phyloP scores from a whole-genome alignment of 2,888 invertebrate genomes.

The Drosophila birchii region DNA sequence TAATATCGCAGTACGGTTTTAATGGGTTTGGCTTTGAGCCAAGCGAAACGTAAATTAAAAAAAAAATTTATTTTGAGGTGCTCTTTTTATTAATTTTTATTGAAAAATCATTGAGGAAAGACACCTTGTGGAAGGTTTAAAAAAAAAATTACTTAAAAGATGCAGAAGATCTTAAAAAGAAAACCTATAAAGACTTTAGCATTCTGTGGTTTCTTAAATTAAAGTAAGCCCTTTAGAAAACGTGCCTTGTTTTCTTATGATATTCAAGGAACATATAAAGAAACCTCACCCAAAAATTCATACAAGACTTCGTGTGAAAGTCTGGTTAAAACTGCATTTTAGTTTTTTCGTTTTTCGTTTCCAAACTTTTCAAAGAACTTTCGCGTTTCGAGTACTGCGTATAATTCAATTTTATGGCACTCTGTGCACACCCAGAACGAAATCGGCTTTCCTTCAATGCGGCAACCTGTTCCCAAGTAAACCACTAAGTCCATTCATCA shows the following conservation, averaged over 20 bases:
- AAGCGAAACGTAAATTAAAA: slow-evolving; percentile 8
- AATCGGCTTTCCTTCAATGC: slow-evolving; percentile 23
- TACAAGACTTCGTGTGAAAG: slow-evolving; percentile 2
- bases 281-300: slow-evolving; percentile 3
- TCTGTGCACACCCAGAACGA: slow-evolving; percentile 32
- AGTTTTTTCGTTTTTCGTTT: not conserved
- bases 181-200: not conserved
- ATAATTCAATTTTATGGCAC: slow-evolving; percentile 25
- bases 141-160: too few species aligned
- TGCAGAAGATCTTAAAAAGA: too few species aligned
- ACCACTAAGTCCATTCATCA: slow-evolving; percentile 42
- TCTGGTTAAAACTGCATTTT: slow-evolving; percentile 1
- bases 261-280: not conserved
- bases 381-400: slow-evolving; percentile 19
- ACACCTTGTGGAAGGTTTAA: not conserved
- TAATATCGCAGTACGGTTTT: slow-evolving; percentile 20
- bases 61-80: not conserved
- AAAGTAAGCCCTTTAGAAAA: not conserved
- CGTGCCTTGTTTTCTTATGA: not conserved
- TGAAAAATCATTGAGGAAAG: slow-evolving; percentile 4
- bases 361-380: slow-evolving; percentile 17
- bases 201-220: not conserved
- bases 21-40: slow-evolving; percentile 36
- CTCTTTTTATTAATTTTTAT: not conserved
- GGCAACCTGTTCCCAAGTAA: slow-evolving; percentile 38